A percentile compares a stretch with the other conserved stretches of the same genome.
Conservation (phyloP, 2,888 invertebrate genomes). For the Pyrochroa serraticornis region DNA sequence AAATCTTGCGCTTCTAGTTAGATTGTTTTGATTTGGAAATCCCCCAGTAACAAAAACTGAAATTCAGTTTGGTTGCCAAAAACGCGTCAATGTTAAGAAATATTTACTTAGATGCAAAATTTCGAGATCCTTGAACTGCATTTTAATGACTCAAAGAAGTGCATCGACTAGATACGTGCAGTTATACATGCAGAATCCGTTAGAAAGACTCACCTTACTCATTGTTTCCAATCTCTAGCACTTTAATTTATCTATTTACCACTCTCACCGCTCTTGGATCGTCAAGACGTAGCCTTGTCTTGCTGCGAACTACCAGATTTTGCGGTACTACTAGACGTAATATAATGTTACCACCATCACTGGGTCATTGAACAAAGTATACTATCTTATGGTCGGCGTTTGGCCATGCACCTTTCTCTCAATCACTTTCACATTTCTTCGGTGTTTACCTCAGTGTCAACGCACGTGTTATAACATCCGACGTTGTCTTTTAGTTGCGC, state of each 20-base stretch:
- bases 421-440: conserved; percentile 40
- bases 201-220: conserved; percentile 34
- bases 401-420: conserved; percentile 28
- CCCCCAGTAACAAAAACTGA: too few species aligned
- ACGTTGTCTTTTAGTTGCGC: too few species aligned
- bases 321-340: conserved; percentile 31
- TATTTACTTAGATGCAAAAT: too few species aligned
- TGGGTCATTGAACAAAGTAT: conserved; percentile 34
- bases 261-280: too few species aligned
- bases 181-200: conserved; percentile 21
- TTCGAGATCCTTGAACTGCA: too few species aligned
- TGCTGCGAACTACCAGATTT: conserved; percentile 31
- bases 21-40: too few species aligned
- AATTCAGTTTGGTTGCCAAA: too few species aligned
- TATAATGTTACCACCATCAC: conserved; percentile 41
- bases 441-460: conserved; percentile 1
- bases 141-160: too few species aligned
- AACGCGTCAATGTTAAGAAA: too few species aligned
- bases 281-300: conserved; percentile 2
- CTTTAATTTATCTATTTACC: too few species aligned
- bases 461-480: too few species aligned
- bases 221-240: conserved; percentile 17
- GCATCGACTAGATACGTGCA: not conserved
- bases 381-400: conserved; percentile 10
- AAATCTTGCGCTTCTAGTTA: too few species aligned